Conservation (phyloP, 2,113 vertebrate species). For the Cyprinodon tularosa region DNA sequence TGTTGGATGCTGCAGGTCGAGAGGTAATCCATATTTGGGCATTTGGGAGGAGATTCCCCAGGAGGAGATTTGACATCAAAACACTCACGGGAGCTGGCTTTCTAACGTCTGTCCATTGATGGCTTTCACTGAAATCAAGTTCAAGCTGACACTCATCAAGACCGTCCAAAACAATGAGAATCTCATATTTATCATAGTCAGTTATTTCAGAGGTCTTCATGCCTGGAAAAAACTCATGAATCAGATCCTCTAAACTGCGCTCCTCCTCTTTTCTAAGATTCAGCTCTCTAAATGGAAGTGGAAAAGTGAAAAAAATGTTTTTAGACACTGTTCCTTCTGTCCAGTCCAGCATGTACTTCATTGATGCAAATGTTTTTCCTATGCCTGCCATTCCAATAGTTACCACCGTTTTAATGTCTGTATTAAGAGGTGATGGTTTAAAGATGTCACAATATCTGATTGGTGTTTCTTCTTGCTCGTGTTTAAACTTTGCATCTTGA, state of each 20-base stretch:
- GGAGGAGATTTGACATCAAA: conserved; percentile 51
- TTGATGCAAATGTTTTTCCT: conserved; percentile 45
- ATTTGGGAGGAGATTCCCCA: conserved; percentile 32
- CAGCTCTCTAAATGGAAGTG: conserved; percentile 47
- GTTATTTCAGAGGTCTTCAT: conserved; percentile 56
- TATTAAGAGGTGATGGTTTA: not conserved
- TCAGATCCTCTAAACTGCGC: not conserved
- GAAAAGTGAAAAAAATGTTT: conserved; percentile 23
- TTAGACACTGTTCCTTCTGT: conserved; percentile 4
- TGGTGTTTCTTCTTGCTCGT: conserved; percentile 23
- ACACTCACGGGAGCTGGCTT: rapidly evolving
- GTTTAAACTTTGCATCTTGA: conserved; percentile 22
- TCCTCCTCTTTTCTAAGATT: conserved; percentile 41
- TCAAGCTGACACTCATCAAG: conserved; percentile 38
- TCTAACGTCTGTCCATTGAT: rapidly evolving
- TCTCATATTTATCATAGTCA: not conserved
- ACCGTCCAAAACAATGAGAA: conserved; percentile 61
- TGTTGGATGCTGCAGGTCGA: conserved; percentile 33
- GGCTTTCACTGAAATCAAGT: conserved; percentile 12
- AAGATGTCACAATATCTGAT: conserved; percentile 56
- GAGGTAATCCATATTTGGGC: conserved; percentile 61
- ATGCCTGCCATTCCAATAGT: conserved; percentile 57
- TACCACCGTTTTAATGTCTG: conserved; percentile 21
- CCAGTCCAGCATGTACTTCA: conserved; percentile 43
- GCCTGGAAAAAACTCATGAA: conserved; percentile 1